A percentile compares a stretch with the other conserved stretches of the same genome.
phyloP scores from a whole-genome alignment of 1,140 invertebrate species.

The honey bee (Apis mellifera) region Amel_HAv3.1 CM009931.2:17511001-17511500 shows the following conservation, averaged over 20 bases:
- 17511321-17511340: background rate
- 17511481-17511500: too few relatives aligned
- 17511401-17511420: background rate
- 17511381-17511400: background rate
- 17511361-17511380: background rate
- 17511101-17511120: background rate
- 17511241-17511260: too few relatives aligned
- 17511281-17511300: background rate
- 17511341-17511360: background rate
- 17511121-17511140: background rate
- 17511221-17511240: background rate
- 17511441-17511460: too few relatives aligned
- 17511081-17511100: constrained; percentile 47
- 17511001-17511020: constrained; percentile 57
- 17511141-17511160: background rate
- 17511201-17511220: background rate
- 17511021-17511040: constrained; percentile 52
- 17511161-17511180: background rate
- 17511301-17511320: background rate
- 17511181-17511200: background rate
- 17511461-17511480: too few relatives aligned
- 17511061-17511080: constrained; percentile 48
- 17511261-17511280: background rate
- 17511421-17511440: background rate
- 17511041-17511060: constrained; percentile 51